Evolutionary conservation across 2,113 vertebrate genomes (phyloP).

Genomic region (rabbit (Oryctolagus cuniculus)): DNA sequence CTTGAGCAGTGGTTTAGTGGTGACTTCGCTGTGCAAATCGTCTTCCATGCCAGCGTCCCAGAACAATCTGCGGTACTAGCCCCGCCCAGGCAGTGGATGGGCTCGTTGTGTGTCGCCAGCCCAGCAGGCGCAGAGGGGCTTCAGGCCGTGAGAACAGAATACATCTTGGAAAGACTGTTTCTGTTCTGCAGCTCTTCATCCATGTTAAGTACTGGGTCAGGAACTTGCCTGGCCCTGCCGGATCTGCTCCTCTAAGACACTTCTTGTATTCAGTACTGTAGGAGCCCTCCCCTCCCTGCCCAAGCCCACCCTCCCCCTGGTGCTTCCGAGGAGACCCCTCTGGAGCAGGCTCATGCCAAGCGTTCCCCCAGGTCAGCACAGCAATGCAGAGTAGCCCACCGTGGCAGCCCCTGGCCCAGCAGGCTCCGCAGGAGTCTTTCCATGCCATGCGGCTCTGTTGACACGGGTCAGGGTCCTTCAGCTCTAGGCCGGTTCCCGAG

Average conservation of each 20-base stretch:
- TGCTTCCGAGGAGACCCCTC: neutral
- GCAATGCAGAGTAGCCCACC: neutral
- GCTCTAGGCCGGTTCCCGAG: neutral
- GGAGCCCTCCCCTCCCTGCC: neutral
- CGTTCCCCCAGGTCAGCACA: neutral
- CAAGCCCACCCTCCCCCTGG: fast-evolving
- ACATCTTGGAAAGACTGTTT: conserved; percentile 17
- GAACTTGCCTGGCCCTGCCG: neutral
- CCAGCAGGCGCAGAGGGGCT: neutral
- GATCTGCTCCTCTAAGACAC: neutral
- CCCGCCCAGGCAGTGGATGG: neutral
- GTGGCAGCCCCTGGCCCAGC: neutral
- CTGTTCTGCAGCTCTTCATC: neutral
- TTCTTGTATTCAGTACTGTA: neutral
- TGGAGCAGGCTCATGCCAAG: neutral
- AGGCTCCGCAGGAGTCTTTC: neutral
- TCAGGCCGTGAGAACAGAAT: neutral
- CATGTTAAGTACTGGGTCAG: conserved; percentile 63
- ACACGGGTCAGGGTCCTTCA: neutral
- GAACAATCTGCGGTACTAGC: conserved; percentile 74
- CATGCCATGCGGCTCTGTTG: neutral
- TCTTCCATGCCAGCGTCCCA: conserved; percentile 80
- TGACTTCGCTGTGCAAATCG: conserved; percentile 91
- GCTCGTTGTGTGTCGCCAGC: neutral
- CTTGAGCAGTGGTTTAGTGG: conserved; percentile 91